These are phyloP conservation scores for Tauraco hartlaubi DNA, from an alignment of 2,797 vertebrate species.

Conservation along the genomic window DNA sequence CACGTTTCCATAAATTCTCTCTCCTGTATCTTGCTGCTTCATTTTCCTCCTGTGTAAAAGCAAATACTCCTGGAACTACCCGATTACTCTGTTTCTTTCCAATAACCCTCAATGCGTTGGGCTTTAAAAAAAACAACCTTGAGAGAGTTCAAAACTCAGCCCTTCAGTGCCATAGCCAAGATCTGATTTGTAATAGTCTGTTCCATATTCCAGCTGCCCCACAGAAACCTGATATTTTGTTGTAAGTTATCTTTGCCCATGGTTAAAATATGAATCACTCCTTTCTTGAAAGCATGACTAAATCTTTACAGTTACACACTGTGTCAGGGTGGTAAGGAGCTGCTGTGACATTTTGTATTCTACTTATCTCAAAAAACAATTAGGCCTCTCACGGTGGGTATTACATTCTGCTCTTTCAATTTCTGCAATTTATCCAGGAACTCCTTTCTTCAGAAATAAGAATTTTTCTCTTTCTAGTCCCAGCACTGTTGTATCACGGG, in stretches of 20 bases:
- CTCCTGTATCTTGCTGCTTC: background rate
- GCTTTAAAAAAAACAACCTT: background rate
- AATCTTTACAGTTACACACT: background rate
- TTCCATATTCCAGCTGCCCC: background rate
- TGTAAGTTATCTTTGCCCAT: background rate
- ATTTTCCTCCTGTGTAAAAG: background rate
- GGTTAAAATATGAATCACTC: background rate
- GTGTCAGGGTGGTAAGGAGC: background rate
- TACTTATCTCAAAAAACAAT: slow-evolving; percentile 1
- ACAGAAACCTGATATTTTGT: background rate
- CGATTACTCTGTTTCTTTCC: background rate
- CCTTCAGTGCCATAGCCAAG: background rate
- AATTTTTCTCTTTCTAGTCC: background rate
- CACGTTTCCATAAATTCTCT: background rate
- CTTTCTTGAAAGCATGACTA: background rate
- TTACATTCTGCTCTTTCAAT: background rate
- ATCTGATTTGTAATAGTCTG: background rate
- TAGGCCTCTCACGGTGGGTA: background rate
- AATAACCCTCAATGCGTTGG: background rate
- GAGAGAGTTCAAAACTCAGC: background rate
- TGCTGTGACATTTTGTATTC: background rate
- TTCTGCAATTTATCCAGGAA: background rate
- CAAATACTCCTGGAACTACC: background rate
- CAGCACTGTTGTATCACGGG: background rate
- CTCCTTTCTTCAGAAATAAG: background rate